phyloP scores from a whole-genome alignment of 2,113 vertebrate genomes.

The Cynocephalus volans region DNA sequence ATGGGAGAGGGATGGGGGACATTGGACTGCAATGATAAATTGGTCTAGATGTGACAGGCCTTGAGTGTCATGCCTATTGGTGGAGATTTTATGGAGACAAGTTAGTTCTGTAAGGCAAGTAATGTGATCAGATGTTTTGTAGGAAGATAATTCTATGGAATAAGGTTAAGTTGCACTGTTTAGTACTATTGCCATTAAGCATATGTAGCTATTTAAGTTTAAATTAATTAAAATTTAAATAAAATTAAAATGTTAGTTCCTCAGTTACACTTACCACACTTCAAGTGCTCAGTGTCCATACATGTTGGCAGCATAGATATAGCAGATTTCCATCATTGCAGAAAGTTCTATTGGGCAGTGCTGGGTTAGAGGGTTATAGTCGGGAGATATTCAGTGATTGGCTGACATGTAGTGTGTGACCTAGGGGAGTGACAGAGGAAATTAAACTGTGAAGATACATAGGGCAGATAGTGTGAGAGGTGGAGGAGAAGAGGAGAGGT shows the following conservation, averaged over 20 bases:
- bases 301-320: not conserved
- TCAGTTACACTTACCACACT: not conserved
- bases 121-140: not conserved
- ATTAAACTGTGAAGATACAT: not conserved
- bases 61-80: not conserved
- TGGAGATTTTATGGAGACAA: not conserved
- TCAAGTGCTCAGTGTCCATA: not conserved
- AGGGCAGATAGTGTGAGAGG: not conserved
- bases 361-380: not conserved
- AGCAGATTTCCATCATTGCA: not conserved
- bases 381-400: not conserved
- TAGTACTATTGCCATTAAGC: not conserved
- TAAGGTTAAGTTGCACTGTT: not conserved
- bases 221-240: conserved; percentile 8
- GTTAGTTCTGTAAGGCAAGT: not conserved
- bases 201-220: not conserved
- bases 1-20: not conserved
- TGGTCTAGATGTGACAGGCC: not conserved
- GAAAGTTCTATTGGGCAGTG: not conserved
- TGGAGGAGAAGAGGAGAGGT: not conserved
- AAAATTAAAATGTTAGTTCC: not conserved
- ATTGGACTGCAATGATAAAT: not conserved
- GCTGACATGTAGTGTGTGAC: not conserved
- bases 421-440: not conserved
- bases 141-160: not conserved